A percentile compares a stretch with the other conserved stretches of the same genome.
phyloP scores from a whole-genome alignment of 2,888 invertebrate species.

The Cynaeus angustus region DNA sequence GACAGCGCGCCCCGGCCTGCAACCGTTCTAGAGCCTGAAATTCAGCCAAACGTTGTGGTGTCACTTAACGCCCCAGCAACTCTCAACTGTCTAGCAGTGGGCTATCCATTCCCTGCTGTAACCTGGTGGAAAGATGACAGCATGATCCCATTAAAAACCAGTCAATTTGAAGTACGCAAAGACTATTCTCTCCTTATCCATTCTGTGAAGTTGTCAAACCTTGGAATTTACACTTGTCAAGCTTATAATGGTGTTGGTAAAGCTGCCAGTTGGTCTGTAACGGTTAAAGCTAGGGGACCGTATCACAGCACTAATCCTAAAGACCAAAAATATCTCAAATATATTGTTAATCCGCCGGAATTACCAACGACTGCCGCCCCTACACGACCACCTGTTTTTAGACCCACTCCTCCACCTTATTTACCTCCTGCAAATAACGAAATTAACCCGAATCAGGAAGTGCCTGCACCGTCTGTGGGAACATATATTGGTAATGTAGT shows the following conservation, averaged over 20 bases:
- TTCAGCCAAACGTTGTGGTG: conserved; percentile 79
- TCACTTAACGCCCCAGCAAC: conserved; percentile 81
- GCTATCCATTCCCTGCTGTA: conserved; percentile 85
- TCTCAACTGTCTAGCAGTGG: conserved; percentile 87
- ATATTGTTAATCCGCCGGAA: conserved; percentile 74
- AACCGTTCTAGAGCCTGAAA: conserved; percentile 78
- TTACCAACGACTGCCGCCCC: conserved; percentile 61
- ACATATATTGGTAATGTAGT: conserved; percentile 58
- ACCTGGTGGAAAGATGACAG: conserved; percentile 89
- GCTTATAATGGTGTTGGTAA: conserved; percentile 86
- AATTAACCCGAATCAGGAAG: conserved; percentile 32
- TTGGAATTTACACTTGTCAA: conserved; percentile 92
- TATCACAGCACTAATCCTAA: conserved; percentile 75
- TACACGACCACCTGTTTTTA: conserved; percentile 61
- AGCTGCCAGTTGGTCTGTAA: conserved; percentile 85
- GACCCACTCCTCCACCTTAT: conserved; percentile 60
- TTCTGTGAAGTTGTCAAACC: conserved; percentile 79
- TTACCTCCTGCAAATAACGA: conserved; percentile 56
- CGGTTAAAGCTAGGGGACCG: conserved; percentile 82
- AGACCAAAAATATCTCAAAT: conserved; percentile 77
- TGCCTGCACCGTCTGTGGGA: conserved; percentile 18
- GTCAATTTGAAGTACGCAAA: conserved; percentile 81
- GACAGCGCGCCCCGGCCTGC: conserved; percentile 73
- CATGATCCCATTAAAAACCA: conserved; percentile 83
- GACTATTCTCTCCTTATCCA: conserved; percentile 85